Conservation (phyloP, 2,888 invertebrate species). For the Apomyelois bistriatella region DNA sequence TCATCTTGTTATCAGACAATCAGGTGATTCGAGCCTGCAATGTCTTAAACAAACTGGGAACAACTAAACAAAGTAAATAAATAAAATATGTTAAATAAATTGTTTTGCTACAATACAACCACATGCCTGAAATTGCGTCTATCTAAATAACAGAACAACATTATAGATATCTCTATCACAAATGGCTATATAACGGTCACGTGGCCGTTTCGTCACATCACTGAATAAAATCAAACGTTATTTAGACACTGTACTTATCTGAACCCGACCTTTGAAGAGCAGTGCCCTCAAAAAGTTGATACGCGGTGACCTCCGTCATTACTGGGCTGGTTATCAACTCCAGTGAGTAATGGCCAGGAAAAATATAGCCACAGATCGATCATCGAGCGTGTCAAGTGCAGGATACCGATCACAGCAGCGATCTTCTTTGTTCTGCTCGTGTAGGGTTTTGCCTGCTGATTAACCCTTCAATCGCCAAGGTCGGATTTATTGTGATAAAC, state of each 20-base stretch:
- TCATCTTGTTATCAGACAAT: no score
- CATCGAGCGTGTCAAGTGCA: background rate
- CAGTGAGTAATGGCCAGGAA: background rate
- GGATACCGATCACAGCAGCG: background rate
- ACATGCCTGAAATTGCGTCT: background rate
- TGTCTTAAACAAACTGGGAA: no score
- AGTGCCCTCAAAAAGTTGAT: slow-evolving; percentile 5
- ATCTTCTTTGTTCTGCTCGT: no score
- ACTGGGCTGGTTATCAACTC: background rate
- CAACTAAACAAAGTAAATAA: no score
- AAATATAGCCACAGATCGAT: background rate
- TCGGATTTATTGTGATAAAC: no score
- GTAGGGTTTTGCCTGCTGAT: no score
- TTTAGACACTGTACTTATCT: background rate
- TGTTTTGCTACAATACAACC: background rate
- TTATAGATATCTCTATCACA: background rate
- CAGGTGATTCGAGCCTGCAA: no score
- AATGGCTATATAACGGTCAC: background rate
- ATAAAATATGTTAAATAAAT: no score
- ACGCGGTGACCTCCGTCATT: background rate
- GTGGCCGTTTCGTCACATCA: background rate
- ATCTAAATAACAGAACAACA: no score
- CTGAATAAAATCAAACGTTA: background rate
- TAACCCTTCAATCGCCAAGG: no score
- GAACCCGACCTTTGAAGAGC: slow-evolving; percentile 3